Conservation (phyloP, 1,140 invertebrate genomes). For the Drosophila azteca region DNA sequence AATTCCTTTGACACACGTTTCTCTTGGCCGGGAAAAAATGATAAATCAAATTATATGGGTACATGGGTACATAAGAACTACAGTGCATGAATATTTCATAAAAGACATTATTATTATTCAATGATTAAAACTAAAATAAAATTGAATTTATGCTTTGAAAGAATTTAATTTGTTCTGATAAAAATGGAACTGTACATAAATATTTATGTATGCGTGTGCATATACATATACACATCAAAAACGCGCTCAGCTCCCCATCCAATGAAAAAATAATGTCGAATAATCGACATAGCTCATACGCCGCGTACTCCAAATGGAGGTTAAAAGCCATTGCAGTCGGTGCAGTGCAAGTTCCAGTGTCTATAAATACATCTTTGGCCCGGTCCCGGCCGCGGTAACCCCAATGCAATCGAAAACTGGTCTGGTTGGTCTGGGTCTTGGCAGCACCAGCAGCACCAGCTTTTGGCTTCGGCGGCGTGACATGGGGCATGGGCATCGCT, state of each 20-base stretch:
- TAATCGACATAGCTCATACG: constrained; percentile 77
- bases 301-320: constrained; percentile 76
- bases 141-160: too few species aligned
- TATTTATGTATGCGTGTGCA: too few species aligned
- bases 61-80: too few species aligned
- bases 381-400: too few species aligned
- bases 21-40: too few species aligned
- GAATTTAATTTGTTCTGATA: too few species aligned
- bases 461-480: background rate
- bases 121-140: too few species aligned
- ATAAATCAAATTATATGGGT: too few species aligned
- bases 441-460: background rate
- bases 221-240: too few species aligned
- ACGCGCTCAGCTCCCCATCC: background rate
- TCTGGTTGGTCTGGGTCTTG: constrained; percentile 36
- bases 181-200: background rate
- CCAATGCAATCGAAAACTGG: constrained; percentile 54
- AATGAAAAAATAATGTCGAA: constrained; percentile 46
- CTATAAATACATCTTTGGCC: constrained; percentile 76
- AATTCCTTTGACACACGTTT: too few species aligned
- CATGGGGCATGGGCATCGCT: background rate
- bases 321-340: constrained; percentile 64
- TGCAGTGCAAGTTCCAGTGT: constrained; percentile 50
- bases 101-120: too few species aligned
- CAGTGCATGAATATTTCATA: too few species aligned